Base-by-base conservation (phyloP, 2,113 vertebrate species). In the Microtus pennsylvanicus region DNA sequence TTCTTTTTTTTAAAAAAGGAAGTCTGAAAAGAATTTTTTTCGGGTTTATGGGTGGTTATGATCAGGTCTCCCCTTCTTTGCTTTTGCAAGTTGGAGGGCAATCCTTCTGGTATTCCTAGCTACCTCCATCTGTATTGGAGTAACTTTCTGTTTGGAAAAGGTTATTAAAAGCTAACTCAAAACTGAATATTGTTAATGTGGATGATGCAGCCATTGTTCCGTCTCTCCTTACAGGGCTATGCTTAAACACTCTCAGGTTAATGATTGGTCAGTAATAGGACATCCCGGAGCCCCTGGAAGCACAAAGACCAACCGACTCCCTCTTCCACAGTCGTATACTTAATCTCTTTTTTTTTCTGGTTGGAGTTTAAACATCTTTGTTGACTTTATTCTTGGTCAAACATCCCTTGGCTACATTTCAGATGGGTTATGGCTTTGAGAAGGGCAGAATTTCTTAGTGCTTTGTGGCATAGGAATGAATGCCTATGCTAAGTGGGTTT, bases 401-500 rank as follows among this genome's bases (percentile, higher is more conserved):
- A 75, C 12, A 52, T 69, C 26, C 13, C 7, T 80, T 86, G 85
- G 61, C 28, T 83, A 12, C 47, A 61, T 89, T 90, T 95, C 78
- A 96, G 87, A 63, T 88, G 45, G 30, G 38, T n/a, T 42, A 67
- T 78, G 70, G 42, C n/a, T 78, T 63, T 88, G 78, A 35, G 92
- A 72, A 87, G 90, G 89, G 58, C 33, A 86, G 38, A 88, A n/a
- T 22, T 87, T 92, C 65, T 92, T 17, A 17, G 28, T 82, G 92
- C 82, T 94, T 96, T 96, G 92, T 61, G 93, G 47, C 38, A 70
- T 90, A 93, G 88, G 80, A 97, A 93, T 95, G 97, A 97, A 97
- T 94, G 93, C 30, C 70, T 93, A 30, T 94, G 83, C 76, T 95
- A 94, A 91, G 69, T 69, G 89, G 91, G 96, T 96, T 72, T 74